Evolutionary conservation across 2,888 invertebrate species (phyloP), one percentile per base, ranked within the genome.

Genomic region (Matsumyia berberina): DNA sequence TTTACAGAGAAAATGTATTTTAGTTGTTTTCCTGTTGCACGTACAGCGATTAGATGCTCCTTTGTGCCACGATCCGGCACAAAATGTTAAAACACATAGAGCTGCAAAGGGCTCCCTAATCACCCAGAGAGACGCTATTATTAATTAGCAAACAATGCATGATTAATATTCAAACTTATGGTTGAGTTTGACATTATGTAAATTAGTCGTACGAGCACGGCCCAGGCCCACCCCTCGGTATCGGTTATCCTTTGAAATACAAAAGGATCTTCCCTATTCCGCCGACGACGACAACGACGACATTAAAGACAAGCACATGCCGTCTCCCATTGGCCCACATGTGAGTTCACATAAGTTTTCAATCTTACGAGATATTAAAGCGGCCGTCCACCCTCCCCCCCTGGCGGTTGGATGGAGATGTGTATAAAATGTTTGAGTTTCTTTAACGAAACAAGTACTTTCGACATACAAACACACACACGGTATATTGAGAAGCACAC

Each of bases 71-170:
- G 73, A 78, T 64, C 69, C 49, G 53, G 44, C 76, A 60, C 77
- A 49, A 78, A 66, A 57, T 35, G 62, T 33, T n/a, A n/a, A n/a
- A n/a, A 62, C 15, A 39, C 1, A n/a, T 17, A 62, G 31, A 39
- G 11, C 49, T 55, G 35, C 35, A 44, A 64, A 78, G 57, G 35
- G 46, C 78, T 57, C 49, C 53, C 33, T 72, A 73, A 83, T 83
- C 73, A 64, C 58, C 46, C n/a, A n/a, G n/a, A 37, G 72, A 77
- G 55, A 70, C 55, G 49, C 62, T 60, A 19, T 55, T 73, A 78
- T 83, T 83, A 83, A 83, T 83, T 83, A 83, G 83, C 69, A 83
- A 83, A 83, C 83, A 83, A 83, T 83, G 39, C 64, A 74, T 83
- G 78, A 83, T 83, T 83, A 78, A 78, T 83, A 83, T 78, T 78